Conservation (phyloP, 2,888 invertebrate species). For the Dastarcus helophoroides region DNA sequence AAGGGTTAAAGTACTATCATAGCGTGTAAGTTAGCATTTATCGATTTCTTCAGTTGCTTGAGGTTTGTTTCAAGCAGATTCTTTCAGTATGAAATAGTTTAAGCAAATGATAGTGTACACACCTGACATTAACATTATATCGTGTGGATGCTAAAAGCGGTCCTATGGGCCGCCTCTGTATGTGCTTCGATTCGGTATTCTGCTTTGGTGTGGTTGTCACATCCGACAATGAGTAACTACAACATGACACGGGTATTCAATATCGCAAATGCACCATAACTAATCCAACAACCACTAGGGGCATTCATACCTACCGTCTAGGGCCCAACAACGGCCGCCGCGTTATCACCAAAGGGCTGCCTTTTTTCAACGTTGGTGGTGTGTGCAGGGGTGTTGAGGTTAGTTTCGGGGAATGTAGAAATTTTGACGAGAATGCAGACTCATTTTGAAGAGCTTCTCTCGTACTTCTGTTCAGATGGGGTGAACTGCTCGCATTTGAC, state of each 20-base stretch:
- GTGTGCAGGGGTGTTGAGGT: slow-evolving; percentile 21
- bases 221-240: slow-evolving; percentile 23
- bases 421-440: slow-evolving; percentile 5
- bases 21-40: too few species aligned
- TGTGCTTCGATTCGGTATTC: neutral
- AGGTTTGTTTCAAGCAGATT: neutral
- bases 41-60: too few species aligned
- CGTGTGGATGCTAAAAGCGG: slow-evolving; percentile 38
- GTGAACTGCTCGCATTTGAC: slow-evolving; percentile 4
- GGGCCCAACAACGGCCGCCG: slow-evolving; percentile 18
- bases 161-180: slow-evolving; percentile 24
- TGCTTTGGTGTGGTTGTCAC: slow-evolving; percentile 4
- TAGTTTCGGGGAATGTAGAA: slow-evolving; percentile 19
- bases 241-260: neutral
- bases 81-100: neutral
- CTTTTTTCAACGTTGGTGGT: slow-evolving; percentile 10
- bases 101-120: slow-evolving; percentile 13
- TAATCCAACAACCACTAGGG: slow-evolving; percentile 1
- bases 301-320: slow-evolving; percentile 18
- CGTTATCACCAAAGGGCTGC: slow-evolving; percentile 17
- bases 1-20: too few species aligned
- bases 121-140: slow-evolving; percentile 40
- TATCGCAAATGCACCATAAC: neutral
- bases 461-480: slow-evolving; percentile 5
- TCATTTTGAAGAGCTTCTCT: slow-evolving; percentile 6